Evolutionary conservation across 1,140 invertebrate genomes (phyloP).

Genomic region (Drosophila athabasca): DNA sequence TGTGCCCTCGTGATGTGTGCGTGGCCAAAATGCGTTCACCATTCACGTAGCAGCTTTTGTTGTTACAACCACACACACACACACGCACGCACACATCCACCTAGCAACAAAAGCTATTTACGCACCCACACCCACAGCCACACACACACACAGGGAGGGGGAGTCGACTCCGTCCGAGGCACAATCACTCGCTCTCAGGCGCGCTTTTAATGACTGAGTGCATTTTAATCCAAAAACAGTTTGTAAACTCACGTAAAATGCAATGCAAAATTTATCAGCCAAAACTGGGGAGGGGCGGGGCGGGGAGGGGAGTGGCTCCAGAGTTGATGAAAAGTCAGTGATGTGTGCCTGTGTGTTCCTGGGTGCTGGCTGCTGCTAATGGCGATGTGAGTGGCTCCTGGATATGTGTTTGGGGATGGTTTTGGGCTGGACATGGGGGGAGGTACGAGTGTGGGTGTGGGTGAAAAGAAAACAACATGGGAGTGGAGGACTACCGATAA

Average conservation of each 20-base stretch:
- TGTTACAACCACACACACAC: conserved; percentile 39
- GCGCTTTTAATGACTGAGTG: conserved; percentile 78
- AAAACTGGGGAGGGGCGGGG: conserved; percentile 3
- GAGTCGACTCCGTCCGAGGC: conserved; percentile 18
- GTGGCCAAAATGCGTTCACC: conserved; percentile 69
- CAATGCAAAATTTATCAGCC: conserved; percentile 52
- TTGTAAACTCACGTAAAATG: conserved; percentile 77
- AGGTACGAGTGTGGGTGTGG: neutral
- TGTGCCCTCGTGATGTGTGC: conserved; percentile 68
- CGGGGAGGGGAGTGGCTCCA: neutral
- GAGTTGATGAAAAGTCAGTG: conserved; percentile 40
- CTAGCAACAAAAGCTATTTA: conserved; percentile 74
- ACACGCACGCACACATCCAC: conserved; percentile 27
- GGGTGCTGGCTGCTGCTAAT: neutral
- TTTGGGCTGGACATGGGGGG: neutral
- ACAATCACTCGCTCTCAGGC: conserved; percentile 73
- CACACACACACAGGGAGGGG: conserved; percentile 3
- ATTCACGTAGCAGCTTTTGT: conserved; percentile 56
- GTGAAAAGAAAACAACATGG: conserved; percentile 19
- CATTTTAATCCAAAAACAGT: conserved; percentile 81
- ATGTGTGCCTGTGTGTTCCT: neutral
- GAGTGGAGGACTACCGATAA: neutral
- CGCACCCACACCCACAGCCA: conserved; percentile 52
- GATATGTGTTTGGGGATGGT: neutral
- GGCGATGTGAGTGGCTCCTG: neutral